Evolutionary conservation across 2,113 vertebrate genomes (phyloP).

Genomic region (Taurulus bubalis): DNA sequence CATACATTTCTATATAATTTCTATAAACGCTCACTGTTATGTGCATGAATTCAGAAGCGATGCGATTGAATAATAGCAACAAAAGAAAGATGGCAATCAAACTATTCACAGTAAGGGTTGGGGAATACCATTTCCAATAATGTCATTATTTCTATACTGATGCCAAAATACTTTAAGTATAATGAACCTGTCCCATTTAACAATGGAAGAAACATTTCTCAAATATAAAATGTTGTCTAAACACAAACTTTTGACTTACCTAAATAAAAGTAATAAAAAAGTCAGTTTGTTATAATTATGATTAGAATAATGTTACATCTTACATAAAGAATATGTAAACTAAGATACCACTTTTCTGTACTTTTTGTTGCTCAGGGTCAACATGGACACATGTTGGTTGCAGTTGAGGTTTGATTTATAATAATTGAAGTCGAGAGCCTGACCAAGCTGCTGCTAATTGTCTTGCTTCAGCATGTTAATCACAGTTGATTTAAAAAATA

Average conservation of each 20-base stretch:
- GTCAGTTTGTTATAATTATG: not conserved
- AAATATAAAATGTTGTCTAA: not conserved
- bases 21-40: not conserved
- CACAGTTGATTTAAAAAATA: not conserved
- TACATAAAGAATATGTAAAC: not conserved
- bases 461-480: not conserved
- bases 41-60: not conserved
- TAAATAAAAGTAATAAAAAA: not conserved
- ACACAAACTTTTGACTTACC: not conserved
- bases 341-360: not conserved
- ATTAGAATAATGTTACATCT: not conserved
- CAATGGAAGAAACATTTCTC: not conserved
- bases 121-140: not conserved
- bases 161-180: not conserved
- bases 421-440: not conserved
- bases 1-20: not conserved
- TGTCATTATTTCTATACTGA: not conserved
- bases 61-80: not conserved
- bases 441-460: not conserved
- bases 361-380: not conserved
- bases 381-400: not conserved
- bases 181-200: not conserved
- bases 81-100: not conserved
- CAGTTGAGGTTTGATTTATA: not conserved
- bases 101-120: not conserved